Evolutionary conservation across 2,113 vertebrate species (phyloP), one percentile per base, ranked within the genome.

Genomic region (Gallinago undulata): DNA sequence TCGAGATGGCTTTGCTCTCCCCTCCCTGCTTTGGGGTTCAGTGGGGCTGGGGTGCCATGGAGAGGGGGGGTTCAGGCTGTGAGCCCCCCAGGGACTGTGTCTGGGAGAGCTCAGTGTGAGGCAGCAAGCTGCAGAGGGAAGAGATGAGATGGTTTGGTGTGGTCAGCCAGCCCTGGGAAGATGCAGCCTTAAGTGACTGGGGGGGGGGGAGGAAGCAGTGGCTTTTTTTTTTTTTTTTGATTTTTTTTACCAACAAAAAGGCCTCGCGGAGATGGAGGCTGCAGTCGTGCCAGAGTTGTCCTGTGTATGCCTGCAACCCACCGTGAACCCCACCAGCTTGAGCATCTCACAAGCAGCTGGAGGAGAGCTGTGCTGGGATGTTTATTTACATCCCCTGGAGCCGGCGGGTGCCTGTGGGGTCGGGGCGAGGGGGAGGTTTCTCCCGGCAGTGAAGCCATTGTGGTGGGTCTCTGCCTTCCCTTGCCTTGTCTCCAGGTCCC

Each of bases 361-460:
- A 66, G 50, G 24, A 43, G 68, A 74, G 68, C 59, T 66, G 30
- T 50, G 51, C 51, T 18, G 69, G 51, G 43, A 5, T 56, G 4
- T 81, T 57, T 81, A 22, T 50, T 59, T 66, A 43, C 86, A 25
- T 35, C 39, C 41, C 76, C 68, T 21, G 3, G 4, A 68, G 73
- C 53, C 1, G 3, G 19, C 1, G 28, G 39, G 39, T 23, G 66
- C 4, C 6, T 7, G 15, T 10, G 12, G 57, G 66, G n/a, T 47
- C 2, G 1, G n/a, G 41, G 39, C 4, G 1, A 45, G 59, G 13
- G 28, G 25, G 25, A 21, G 31, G 15, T 19, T 19, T 17, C 19
- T 24, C 27, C 17, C 13, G 1, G 1, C 57, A 8, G 24, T 30
- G 66, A 55, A n/a, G 12, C 57, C 15, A 16, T 25, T 2, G 1